Base-by-base conservation (phyloP, 2,888 invertebrate species). In the Xanthorhoe spadicearia region DNA sequence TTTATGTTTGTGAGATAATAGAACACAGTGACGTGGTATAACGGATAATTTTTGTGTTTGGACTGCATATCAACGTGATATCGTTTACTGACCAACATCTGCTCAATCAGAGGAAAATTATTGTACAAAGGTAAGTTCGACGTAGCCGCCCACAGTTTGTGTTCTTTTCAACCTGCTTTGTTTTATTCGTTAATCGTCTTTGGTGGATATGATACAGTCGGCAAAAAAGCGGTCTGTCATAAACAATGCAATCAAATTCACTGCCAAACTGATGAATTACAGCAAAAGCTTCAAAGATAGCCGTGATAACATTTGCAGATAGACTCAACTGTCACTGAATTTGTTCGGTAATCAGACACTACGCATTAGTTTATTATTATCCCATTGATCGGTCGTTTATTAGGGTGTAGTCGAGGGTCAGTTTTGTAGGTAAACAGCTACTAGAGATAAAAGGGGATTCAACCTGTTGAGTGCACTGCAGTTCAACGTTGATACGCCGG, bases 21-120 rank as follows among this genome's bases (percentile, higher is more conserved):
- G 80, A 82, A 78, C 75, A 77, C 68, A 81, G 90, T 91, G 90
- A 89, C 90, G 91, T 90, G 89, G 86, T 87, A 83, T 85, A 86
- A 85, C 85, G 83, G 82, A 86, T 77, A 81, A 81, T 76, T 75
- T 74, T 83, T 83, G 82, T 78, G 77, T 76, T 84, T 77, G 69
- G 70, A 79, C 75, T 71, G 68, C 55, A 53, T 63, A 53, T 69
- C 69, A 53, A 46, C 60, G 62, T 66, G 55, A 35, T 17, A 43
- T 50, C 43, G 54, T 59, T 51, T 9, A 43, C 17, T 9, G 28
- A 57, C 64, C 17, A 51, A 65, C 38, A 8, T 49, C 52, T 48
- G 43, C 55, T 32, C 35, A 35, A 18, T 35, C 15, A 57, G 66
- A 56, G 49, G 51, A 52, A 49, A 61, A 51, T 70, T 61, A 52